Percentiles rank a stretch among this genome's conserved stretches.
Conservation (phyloP, 1,140 invertebrate species). For the Bathynomus jamesi region DNA sequence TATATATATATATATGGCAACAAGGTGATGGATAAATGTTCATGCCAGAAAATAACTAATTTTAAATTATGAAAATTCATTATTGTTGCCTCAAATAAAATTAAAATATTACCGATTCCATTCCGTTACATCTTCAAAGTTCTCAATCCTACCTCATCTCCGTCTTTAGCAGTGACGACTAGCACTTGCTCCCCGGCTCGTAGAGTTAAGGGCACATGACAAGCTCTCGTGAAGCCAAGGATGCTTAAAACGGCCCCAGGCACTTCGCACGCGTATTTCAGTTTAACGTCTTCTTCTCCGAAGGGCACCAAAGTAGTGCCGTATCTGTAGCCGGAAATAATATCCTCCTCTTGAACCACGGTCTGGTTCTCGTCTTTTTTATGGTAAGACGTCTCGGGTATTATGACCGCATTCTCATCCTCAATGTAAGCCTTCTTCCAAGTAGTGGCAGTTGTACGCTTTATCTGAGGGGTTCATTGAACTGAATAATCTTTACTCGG, state of each 20-base stretch:
- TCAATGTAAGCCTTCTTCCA: slow-evolving; percentile 47
- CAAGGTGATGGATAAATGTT: too few species aligned
- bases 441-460: slow-evolving; percentile 25
- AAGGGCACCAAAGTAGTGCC: slow-evolving; percentile 50
- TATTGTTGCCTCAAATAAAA: neutral
- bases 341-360: slow-evolving; percentile 45
- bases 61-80: too few species aligned
- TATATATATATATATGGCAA: too few species aligned
- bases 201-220: slow-evolving; percentile 43
- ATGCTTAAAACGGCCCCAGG: slow-evolving; percentile 46
- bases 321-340: slow-evolving; percentile 48
- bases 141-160: slow-evolving; percentile 42
- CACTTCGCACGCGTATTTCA: slow-evolving; percentile 46
- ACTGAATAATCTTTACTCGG: too few species aligned
- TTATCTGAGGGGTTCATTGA: slow-evolving; percentile 9
- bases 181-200: slow-evolving; percentile 45
- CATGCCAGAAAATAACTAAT: too few species aligned
- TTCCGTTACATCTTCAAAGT: slow-evolving; percentile 3
- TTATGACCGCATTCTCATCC: slow-evolving; percentile 41
- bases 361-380: slow-evolving; percentile 48
- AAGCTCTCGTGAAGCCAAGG: slow-evolving; percentile 47
- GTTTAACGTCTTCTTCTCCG: slow-evolving; percentile 21
- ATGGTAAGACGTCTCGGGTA: slow-evolving; percentile 43
- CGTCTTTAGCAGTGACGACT: slow-evolving; percentile 45
- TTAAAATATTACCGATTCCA: neutral